Percentiles rank a stretch among this genome's conserved stretches.
These are phyloP conservation scores for Pungitius pungitius DNA, from an alignment of 2,113 vertebrate species.

Conservation along the genomic window DNA sequence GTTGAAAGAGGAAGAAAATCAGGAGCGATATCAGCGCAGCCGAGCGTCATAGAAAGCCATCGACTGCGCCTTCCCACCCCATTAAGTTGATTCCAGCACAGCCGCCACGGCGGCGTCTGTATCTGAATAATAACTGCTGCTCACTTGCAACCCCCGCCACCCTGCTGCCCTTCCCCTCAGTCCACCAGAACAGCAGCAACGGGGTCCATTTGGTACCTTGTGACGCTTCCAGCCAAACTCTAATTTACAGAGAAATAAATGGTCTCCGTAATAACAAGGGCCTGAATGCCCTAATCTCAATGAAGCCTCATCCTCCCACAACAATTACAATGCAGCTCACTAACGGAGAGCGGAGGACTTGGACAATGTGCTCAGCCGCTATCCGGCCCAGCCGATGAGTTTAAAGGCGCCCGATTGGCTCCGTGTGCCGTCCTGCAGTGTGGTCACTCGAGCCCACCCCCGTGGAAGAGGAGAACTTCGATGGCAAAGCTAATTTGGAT, in stretches of 20 bases:
- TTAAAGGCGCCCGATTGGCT: conserved; percentile 57
- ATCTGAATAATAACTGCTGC: conserved; percentile 79
- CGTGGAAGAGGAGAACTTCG: conserved; percentile 71
- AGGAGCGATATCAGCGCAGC: conserved; percentile 76
- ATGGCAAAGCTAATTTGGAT: conserved; percentile 79
- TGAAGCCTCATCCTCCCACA: conserved; percentile 48
- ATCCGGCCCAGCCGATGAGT: conserved; percentile 48
- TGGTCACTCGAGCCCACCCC: conserved; percentile 70
- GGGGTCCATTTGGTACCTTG: conserved; percentile 75
- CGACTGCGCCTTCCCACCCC: conserved; percentile 79
- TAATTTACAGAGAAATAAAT: conserved; percentile 77
- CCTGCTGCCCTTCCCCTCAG: conserved; percentile 60
- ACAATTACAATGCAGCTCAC: conserved; percentile 33
- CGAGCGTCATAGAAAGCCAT: conserved; percentile 75
- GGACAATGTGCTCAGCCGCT: conserved; percentile 32
- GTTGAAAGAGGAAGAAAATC: conserved; percentile 52
- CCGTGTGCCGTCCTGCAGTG: conserved; percentile 43
- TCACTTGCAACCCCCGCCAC: conserved; percentile 60
- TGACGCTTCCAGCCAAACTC: conserved; percentile 73
- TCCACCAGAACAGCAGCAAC: conserved; percentile 68
- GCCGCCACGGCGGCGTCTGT: conserved; percentile 59
- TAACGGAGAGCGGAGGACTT: conserved; percentile 18
- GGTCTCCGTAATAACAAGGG: conserved; percentile 70
- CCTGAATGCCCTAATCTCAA: conserved; percentile 47
- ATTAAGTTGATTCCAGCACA: conserved; percentile 76